Conservation (phyloP, 2,888 invertebrate species). For the Andrena marginata region DNA sequence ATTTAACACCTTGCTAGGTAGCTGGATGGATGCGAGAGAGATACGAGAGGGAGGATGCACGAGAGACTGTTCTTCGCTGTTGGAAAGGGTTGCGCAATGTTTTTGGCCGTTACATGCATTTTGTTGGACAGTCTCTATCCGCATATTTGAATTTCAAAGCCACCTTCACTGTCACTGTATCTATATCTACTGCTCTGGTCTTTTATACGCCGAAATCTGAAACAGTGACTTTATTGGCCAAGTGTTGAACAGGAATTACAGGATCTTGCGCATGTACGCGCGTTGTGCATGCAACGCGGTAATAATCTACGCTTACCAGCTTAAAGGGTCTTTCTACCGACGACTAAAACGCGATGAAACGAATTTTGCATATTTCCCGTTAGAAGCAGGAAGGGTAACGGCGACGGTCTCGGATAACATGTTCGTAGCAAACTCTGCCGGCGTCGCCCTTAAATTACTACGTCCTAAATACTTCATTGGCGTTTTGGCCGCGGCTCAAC, state of each 20-base stretch:
- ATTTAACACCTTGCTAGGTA: constrained; percentile 45
- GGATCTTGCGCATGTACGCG: background rate
- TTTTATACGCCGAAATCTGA: background rate
- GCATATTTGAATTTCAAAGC: no score
- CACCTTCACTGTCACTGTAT: no score
- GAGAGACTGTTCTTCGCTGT: background rate
- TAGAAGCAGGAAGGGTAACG: constrained; percentile 23
- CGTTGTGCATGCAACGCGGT: background rate
- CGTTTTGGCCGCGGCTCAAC: constrained; percentile 58
- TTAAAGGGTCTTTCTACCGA: background rate
- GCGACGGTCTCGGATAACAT: background rate
- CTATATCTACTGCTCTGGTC: background rate
- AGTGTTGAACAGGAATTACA: constrained; percentile 1
- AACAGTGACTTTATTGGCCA: background rate
- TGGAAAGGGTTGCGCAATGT: background rate
- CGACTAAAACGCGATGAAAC: constrained; percentile 7
- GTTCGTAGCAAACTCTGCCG: constrained; percentile 14
- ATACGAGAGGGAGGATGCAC: constrained; percentile 37
- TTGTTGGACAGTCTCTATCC: background rate
- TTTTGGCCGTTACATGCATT: constrained; percentile 10
- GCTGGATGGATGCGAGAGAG: constrained; percentile 36
- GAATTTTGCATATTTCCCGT: constrained; percentile 47
- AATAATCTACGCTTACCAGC: constrained; percentile 23
- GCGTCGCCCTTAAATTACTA: constrained; percentile 60
- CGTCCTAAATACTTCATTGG: constrained; percentile 66